Percentiles rank a stretch among this genome's conserved stretches.
These are phyloP conservation scores for Endomychus coccineus DNA, from an alignment of 2,888 invertebrate species.

Conservation along the genomic window DNA sequence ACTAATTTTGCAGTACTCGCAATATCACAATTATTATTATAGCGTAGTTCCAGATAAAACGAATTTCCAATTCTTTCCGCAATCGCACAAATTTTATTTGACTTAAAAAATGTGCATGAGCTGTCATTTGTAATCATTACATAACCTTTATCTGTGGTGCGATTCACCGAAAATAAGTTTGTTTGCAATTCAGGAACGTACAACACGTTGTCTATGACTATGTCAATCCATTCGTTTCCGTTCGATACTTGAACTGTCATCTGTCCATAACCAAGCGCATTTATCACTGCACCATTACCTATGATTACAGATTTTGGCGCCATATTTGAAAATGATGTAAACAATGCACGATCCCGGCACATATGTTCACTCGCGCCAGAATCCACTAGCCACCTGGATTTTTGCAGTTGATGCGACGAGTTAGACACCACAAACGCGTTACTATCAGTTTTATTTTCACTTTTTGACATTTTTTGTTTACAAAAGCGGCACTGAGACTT, in stretches of 20 bases:
- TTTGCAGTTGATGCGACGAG: too few relatives aligned
- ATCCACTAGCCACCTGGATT: slow-evolving; percentile 6
- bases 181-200: too few relatives aligned
- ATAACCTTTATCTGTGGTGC: too few relatives aligned
- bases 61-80: slow-evolving; percentile 2
- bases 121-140: too few relatives aligned
- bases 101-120: slow-evolving; percentile 6
- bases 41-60: too few relatives aligned
- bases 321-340: neutral
- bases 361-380: slow-evolving; percentile 13
- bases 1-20: too few relatives aligned
- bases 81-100: slow-evolving; percentile 6
- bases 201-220: slow-evolving; percentile 5
- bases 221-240: slow-evolving; percentile 9
- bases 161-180: too few relatives aligned
- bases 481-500: slow-evolving; percentile 2
- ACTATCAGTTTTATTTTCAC: too few relatives aligned
- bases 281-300: slow-evolving; percentile 8
- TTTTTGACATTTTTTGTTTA: neutral
- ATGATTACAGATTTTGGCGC: slow-evolving; percentile 8
- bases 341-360: slow-evolving; percentile 5
- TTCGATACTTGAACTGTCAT: slow-evolving; percentile 7
- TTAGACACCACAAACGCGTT: too few relatives aligned
- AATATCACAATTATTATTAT: too few relatives aligned
- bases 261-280: slow-evolving; percentile 8